phyloP scores from a whole-genome alignment of 2,888 invertebrate species.

The Herminia tarsipennalis region DNA sequence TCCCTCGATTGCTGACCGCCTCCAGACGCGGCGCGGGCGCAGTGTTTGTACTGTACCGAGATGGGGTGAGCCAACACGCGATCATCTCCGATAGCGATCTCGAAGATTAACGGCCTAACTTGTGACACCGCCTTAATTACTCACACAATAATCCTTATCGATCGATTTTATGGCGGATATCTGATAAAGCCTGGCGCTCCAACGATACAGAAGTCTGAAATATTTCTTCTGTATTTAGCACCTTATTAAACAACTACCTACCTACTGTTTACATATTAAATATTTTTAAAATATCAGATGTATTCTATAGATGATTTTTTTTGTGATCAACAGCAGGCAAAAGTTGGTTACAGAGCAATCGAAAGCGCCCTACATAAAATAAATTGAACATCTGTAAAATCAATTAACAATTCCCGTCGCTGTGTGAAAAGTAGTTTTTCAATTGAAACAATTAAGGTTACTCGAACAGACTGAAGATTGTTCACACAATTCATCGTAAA shows the following conservation, averaged over 20 bases:
- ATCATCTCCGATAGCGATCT: conserved; percentile 78
- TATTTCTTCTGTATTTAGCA: not conserved
- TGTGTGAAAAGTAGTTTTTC: conserved; percentile 73
- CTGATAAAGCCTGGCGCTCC: conserved; percentile 19
- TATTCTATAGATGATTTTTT: not conserved
- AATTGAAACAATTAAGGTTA: conserved; percentile 84
- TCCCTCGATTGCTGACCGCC: no score
- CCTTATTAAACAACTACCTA: no score
- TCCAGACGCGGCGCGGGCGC: conserved; percentile 35
- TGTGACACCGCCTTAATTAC: conserved; percentile 78
- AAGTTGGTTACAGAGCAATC: conserved; percentile 26
- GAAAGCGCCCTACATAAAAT: conserved; percentile 55
- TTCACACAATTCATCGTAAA: conserved; percentile 9
- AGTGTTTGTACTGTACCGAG: conserved; percentile 46
- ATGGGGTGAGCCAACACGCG: conserved; percentile 65
- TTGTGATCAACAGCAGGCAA: not conserved
- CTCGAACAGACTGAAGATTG: conserved; percentile 42
- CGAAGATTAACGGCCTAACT: conserved; percentile 74
- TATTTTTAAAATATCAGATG: not conserved
- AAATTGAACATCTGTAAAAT: conserved; percentile 68
- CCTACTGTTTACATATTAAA: conserved; percentile 20
- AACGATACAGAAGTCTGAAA: no score
- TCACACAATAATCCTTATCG: conserved; percentile 71
- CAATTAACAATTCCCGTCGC: conserved; percentile 67
- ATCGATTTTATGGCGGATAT: conserved; percentile 57